These are phyloP conservation scores for Whitmania pigra DNA, from an alignment of 1,140 invertebrate genomes.

Conservation along the genomic window DNA sequence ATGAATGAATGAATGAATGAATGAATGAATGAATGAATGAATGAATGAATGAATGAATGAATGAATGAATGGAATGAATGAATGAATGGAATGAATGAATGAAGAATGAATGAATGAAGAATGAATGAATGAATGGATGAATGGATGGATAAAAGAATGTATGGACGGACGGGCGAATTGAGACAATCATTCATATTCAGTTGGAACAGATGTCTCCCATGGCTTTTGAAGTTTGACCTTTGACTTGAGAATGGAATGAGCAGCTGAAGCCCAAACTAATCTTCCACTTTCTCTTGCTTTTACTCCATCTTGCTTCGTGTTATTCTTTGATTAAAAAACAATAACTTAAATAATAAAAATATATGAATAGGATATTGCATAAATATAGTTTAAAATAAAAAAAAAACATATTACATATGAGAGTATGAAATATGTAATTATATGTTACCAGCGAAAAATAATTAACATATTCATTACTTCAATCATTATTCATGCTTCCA, in stretches of 20 bases:
- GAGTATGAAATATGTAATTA: too few relatives aligned
- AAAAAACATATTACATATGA: too few relatives aligned
- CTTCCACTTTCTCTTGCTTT: too few relatives aligned
- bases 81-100: background rate
- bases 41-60: background rate
- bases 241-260: conserved; percentile 5
- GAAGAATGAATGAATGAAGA: background rate
- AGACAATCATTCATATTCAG: background rate
- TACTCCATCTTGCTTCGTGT: too few relatives aligned
- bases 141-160: background rate
- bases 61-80: too few relatives aligned
- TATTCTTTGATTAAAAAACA: too few relatives aligned
- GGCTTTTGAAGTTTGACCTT: conserved; percentile 12
- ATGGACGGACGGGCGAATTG: background rate
- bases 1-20: background rate
- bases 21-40: background rate
- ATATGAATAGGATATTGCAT: too few relatives aligned
- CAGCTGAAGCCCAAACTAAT: background rate
- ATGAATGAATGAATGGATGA: background rate
- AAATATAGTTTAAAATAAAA: too few relatives aligned
- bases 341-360: too few relatives aligned
- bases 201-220: background rate
- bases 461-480: background rate
- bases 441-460: background rate
- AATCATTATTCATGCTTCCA: conserved; percentile 24